phyloP scores from a whole-genome alignment of 1,140 invertebrate genomes.

The Danaus plexippus region DNA sequence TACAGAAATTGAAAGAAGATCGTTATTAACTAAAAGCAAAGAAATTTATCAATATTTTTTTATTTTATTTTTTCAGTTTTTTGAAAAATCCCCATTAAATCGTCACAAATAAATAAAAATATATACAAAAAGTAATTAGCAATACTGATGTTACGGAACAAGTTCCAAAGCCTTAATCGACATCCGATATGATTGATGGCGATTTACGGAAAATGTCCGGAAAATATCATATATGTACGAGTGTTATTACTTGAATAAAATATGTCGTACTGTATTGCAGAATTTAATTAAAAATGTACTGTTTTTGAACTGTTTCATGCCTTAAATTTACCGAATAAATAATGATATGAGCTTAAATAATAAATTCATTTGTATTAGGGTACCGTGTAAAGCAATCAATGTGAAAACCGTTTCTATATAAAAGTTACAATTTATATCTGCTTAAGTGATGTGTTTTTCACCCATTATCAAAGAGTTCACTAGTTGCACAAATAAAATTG shows the following conservation, averaged over 20 bases:
- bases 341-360: no score
- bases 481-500: no score
- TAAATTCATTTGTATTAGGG: no score
- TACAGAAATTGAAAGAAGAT: no score
- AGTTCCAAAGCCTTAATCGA: constrained; percentile 15
- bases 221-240: constrained; percentile 3
- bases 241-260: constrained; percentile 13
- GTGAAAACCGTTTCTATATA: no score
- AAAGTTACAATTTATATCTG: no score
- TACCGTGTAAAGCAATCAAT: no score
- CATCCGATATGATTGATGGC: constrained; percentile 14
- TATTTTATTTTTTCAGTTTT: neutral
- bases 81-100: neutral
- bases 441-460: no score
- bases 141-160: constrained; percentile 13
- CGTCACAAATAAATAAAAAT: neutral
- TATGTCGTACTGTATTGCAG: constrained; percentile 5
- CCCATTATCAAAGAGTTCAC: no score
- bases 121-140: constrained; percentile 15
- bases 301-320: neutral
- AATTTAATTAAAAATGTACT: constrained; percentile 13
- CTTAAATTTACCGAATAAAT: no score
- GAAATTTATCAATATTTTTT: neutral
- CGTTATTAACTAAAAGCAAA: no score
- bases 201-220: constrained; percentile 6